phyloP scores from a whole-genome alignment of 2,888 invertebrate species.

The Platycheirus albimanus region DNA sequence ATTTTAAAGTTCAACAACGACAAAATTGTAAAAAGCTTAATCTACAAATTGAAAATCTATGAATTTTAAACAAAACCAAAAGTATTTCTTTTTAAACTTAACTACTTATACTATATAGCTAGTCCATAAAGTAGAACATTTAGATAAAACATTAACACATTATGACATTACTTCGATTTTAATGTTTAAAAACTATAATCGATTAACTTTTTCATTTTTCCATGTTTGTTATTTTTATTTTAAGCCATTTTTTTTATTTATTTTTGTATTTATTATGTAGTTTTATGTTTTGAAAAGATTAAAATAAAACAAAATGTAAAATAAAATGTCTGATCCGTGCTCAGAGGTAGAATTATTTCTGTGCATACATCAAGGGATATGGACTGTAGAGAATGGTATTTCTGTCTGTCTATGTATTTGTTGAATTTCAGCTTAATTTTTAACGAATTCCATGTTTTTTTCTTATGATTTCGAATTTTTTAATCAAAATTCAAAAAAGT shows the following conservation, averaged over 20 bases:
- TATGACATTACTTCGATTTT: neutral
- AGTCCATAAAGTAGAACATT: neutral
- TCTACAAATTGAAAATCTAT: neutral
- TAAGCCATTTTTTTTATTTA: slow-evolving; percentile 24
- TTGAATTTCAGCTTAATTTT: too few relatives aligned
- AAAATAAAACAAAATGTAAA: slow-evolving; percentile 18
- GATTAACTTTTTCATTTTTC: neutral
- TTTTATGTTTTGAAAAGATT: neutral
- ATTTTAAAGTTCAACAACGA: slow-evolving; percentile 5
- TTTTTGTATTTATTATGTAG: slow-evolving; percentile 30
- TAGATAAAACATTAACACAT: neutral
- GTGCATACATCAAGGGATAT: too few relatives aligned
- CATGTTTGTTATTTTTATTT: too few relatives aligned
- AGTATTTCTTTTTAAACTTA: slow-evolving; percentile 17
- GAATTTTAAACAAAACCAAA: neutral
- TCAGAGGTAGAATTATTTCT: too few relatives aligned
- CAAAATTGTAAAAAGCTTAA: neutral
- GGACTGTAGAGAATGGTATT: too few relatives aligned
- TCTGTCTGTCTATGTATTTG: too few relatives aligned
- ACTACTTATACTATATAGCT: neutral
- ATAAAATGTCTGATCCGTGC: neutral
- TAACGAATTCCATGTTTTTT: too few relatives aligned
- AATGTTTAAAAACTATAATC: neutral
- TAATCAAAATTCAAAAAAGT: too few relatives aligned
- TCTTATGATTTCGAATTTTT: too few relatives aligned